These are phyloP conservation scores for Cariama cristata DNA, from an alignment of 2,113 vertebrate species.

Conservation along the genomic window DNA sequence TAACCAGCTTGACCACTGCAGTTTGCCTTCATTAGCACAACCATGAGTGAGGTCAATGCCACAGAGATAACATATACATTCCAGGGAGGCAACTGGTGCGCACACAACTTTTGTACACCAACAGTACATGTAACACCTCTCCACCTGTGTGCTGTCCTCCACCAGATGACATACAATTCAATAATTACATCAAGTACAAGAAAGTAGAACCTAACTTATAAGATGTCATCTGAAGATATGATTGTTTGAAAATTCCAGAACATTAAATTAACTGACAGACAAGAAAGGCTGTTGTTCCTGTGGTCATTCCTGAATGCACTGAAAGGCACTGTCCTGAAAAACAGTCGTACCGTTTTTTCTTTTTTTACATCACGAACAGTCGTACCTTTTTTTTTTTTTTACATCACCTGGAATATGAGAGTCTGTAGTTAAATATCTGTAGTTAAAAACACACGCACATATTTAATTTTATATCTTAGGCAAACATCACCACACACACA, in stretches of 20 bases:
- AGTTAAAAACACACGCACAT: background rate
- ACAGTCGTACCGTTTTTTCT: background rate
- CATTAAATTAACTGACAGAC: background rate
- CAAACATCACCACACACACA: accelerated
- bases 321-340: background rate
- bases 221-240: accelerated
- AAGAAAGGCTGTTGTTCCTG: background rate
- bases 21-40: accelerated
- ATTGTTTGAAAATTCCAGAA: background rate
- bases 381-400: background rate
- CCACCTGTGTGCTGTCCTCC: too few relatives aligned
- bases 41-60: background rate
- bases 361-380: background rate
- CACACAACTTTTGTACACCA: too few relatives aligned
- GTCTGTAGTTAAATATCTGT: too few relatives aligned
- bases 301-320: background rate
- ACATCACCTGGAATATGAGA: background rate
- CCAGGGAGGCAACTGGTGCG: background rate
- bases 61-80: too few relatives aligned
- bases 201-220: too few relatives aligned
- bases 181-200: too few relatives aligned
- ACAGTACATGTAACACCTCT: accelerated
- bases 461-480: background rate
- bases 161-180: accelerated
- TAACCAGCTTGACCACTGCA: background rate